Conservation (phyloP, 2,888 invertebrate genomes). For the Nebria brevicollis region DNA sequence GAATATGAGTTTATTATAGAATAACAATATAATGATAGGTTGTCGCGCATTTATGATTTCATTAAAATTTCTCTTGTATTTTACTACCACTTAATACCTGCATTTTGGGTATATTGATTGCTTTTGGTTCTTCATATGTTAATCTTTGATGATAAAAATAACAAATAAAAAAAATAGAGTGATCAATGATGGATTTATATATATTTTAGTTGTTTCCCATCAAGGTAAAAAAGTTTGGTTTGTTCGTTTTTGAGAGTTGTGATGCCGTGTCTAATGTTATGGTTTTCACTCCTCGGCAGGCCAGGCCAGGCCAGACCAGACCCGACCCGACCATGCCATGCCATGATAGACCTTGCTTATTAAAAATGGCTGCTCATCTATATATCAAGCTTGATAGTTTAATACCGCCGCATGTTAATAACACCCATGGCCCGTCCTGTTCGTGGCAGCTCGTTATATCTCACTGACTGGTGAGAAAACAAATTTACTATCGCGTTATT, state of each 20-base stretch:
- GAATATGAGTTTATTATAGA: constrained; percentile 38
- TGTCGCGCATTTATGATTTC: constrained; percentile 29
- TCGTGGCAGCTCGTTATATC: constrained; percentile 45
- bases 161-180: no score
- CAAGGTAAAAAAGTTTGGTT: no score
- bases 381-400: constrained; percentile 46
- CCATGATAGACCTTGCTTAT: constrained; percentile 29
- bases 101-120: no score
- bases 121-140: no score
- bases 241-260: no score
- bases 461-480: constrained; percentile 22
- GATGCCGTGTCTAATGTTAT: no score
- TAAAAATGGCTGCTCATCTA: constrained; percentile 47
- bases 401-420: constrained; percentile 45
- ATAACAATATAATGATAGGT: constrained; percentile 40
- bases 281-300: no score
- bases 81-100: no score
- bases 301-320: no score
- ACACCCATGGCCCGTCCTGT: constrained; percentile 19
- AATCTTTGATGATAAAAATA: no score
- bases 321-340: background rate
- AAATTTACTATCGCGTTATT: background rate
- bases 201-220: no score
- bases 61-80: constrained; percentile 18
- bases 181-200: no score